phyloP scores from a whole-genome alignment of 92 coral and sea anemone genomes.

The Parazoanthus atlanticus region DNA sequence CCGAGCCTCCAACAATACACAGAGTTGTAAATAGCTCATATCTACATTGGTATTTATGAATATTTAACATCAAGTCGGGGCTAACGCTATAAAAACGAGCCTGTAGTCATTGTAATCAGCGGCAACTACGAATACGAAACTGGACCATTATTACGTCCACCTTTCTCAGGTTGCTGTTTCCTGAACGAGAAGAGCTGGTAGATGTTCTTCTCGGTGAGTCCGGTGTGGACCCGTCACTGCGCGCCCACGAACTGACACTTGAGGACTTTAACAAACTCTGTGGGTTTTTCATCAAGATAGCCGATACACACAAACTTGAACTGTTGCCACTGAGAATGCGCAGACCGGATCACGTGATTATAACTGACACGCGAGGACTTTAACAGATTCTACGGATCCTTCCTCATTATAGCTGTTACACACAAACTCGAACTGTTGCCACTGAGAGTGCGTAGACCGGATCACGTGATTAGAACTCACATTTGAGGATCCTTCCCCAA shows the following conservation, averaged over 20 bases:
- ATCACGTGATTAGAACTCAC: slow-evolving; percentile 32
- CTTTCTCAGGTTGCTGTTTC: slow-evolving; percentile 71
- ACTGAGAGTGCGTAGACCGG: slow-evolving; percentile 79
- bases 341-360: slow-evolving; percentile 65
- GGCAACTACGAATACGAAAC: too few species aligned
- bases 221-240: slow-evolving; percentile 73
- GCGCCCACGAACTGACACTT: slow-evolving; percentile 82
- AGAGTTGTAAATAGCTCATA: too few species aligned
- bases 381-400: slow-evolving; percentile 70
- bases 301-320: slow-evolving; percentile 54
- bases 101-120: too few species aligned
- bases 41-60: too few species aligned
- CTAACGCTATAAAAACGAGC: too few species aligned
- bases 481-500: slow-evolving; percentile 74
- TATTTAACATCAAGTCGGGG: too few species aligned
- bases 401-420: slow-evolving; percentile 58
- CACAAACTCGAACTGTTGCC: slow-evolving; percentile 66
- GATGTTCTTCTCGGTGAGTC: slow-evolving; percentile 68
- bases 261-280: slow-evolving; percentile 79
- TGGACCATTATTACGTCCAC: too few species aligned
- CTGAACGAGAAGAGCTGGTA: slow-evolving; percentile 72
- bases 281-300: slow-evolving; percentile 64
- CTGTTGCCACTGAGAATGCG: slow-evolving; percentile 78
- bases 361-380: slow-evolving; percentile 44
- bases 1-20: too few species aligned